Percentiles rank a stretch among this genome's conserved stretches.
Evolutionary conservation across 2,113 vertebrate species (phyloP).

Genomic region (Taxidea taxus): DNA sequence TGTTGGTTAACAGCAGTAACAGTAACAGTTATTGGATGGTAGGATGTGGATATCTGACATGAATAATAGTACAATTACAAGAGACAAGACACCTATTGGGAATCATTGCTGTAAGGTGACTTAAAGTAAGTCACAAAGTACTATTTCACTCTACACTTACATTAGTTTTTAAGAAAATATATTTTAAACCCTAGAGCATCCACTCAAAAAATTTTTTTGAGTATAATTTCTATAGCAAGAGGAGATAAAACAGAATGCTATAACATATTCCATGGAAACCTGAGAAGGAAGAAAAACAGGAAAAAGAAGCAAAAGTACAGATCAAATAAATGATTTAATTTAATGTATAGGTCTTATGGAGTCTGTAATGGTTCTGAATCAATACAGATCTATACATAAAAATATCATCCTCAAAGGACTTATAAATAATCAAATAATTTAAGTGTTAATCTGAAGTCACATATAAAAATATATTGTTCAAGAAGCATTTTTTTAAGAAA

Average conservation of each 20-base stretch:
- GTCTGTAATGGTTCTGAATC: background rate
- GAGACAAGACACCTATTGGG: background rate
- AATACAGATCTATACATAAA: background rate
- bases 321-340: background rate
- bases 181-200: background rate
- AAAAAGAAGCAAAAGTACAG: background rate
- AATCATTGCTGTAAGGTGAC: background rate
- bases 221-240: background rate
- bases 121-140: background rate
- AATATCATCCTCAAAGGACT: background rate
- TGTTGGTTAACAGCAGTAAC: too few species aligned
- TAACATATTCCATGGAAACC: background rate
- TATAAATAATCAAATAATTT: background rate
- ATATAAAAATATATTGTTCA: background rate
- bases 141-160: background rate
- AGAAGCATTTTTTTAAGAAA: background rate
- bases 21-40: background rate
- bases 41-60: background rate
- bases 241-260: background rate
- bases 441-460: background rate
- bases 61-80: background rate
- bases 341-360: background rate
- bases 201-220: background rate
- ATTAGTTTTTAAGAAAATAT: background rate
- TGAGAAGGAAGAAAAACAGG: background rate